Evolutionary conservation across 2,797 vertebrate genomes (phyloP).

Genomic region (Rhinogobio ventralis): DNA sequence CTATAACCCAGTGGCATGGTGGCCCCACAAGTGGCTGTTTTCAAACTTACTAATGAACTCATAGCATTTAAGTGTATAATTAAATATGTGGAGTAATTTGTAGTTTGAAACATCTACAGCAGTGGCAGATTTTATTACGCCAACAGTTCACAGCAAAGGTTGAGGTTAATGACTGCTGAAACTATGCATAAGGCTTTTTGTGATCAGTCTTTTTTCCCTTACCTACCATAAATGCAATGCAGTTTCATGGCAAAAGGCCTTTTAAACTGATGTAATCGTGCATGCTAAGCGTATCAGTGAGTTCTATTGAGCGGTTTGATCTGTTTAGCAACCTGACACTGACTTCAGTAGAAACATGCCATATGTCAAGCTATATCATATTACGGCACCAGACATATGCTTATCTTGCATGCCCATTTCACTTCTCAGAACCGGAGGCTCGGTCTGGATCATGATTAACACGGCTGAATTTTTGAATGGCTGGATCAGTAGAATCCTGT

Average conservation of each 20-base stretch:
- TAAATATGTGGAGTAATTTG: constrained; percentile 57
- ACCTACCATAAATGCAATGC: not conserved
- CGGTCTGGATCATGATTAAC: constrained; percentile 36
- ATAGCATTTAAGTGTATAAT: constrained; percentile 41
- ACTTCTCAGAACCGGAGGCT: not conserved
- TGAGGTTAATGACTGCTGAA: not conserved
- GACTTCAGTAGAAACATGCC: constrained; percentile 14
- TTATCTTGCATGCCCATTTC: constrained; percentile 40
- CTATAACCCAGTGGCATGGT: constrained; percentile 52
- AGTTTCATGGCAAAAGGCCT: not conserved
- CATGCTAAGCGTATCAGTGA: not conserved
- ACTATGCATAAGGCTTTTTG: not conserved
- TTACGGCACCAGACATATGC: constrained; percentile 20
- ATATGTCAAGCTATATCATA: constrained; percentile 22
- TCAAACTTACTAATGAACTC: constrained; percentile 54
- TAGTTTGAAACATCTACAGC: constrained; percentile 50
- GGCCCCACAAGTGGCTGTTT: constrained; percentile 59
- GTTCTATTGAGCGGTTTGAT: not conserved
- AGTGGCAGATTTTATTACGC: constrained; percentile 35
- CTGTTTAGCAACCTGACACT: constrained; percentile 14
- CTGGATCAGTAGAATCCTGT: constrained; percentile 42
- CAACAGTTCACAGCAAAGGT: constrained; percentile 12
- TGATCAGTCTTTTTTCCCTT: not conserved
- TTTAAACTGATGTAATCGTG: not conserved
- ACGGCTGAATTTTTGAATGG: constrained; percentile 45